Evolutionary conservation across 92 coral and sea anemone species (phyloP).

Genomic region (Epizoanthus illoricatus): DNA sequence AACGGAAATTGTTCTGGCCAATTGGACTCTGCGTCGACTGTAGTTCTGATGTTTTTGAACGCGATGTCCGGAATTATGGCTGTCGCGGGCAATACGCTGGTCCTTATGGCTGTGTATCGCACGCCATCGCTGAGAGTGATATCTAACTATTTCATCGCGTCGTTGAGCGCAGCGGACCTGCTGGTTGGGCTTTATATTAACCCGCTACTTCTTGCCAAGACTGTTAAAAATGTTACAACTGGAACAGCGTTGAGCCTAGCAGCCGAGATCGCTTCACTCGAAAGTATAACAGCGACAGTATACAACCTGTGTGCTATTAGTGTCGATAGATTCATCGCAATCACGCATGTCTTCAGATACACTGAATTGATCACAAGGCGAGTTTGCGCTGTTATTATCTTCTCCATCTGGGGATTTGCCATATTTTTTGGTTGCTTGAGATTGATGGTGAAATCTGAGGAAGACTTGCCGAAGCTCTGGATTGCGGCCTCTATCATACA

Average conservation of each 20-base stretch:
- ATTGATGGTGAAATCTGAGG: conserved; percentile 15
- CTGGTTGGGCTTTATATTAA: conserved; percentile 32
- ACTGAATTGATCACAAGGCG: conserved; percentile 20
- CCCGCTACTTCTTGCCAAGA: conserved; percentile 34
- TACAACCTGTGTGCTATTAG: conserved; percentile 31
- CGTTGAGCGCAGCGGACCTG: conserved; percentile 32
- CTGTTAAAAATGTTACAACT: conserved; percentile 22
- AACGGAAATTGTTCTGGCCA: conserved; percentile 22
- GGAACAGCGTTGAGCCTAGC: conserved; percentile 25
- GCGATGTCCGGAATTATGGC: conserved; percentile 34
- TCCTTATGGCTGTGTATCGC: conserved; percentile 29
- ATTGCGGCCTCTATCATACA: conserved; percentile 29
- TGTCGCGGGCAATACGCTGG: conserved; percentile 18
- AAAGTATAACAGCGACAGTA: conserved; percentile 24
- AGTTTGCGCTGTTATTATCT: neutral
- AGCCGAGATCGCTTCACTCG: conserved; percentile 39
- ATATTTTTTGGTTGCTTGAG: conserved; percentile 33
- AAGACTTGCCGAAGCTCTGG: conserved; percentile 25
- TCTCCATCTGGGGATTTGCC: conserved; percentile 29
- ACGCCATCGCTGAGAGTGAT: conserved; percentile 29
- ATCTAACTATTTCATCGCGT: conserved; percentile 38
- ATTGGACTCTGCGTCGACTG: conserved; percentile 16
- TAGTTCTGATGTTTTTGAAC: conserved; percentile 8
- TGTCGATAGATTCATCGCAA: conserved; percentile 31
- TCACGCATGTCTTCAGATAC: conserved; percentile 25